Percentiles rank a stretch among this genome's conserved stretches.
Evolutionary conservation across 2,113 vertebrate genomes (phyloP).

Genomic region (Pygoscelis antarcticus): DNA sequence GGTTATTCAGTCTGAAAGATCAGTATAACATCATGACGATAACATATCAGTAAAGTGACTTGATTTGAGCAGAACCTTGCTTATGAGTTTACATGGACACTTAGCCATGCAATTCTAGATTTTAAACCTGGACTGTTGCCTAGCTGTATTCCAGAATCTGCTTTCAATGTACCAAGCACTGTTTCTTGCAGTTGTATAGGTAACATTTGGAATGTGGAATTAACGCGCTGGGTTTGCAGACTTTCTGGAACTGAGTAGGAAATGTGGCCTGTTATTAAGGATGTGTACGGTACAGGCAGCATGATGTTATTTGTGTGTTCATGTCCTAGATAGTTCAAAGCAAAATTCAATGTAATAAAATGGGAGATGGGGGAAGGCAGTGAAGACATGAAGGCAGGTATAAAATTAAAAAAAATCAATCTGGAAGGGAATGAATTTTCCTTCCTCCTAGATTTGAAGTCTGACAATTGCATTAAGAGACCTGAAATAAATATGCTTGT

Average conservation of each 20-base stretch:
- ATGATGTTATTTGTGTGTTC: background rate
- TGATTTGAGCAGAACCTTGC: background rate
- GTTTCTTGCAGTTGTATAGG: background rate
- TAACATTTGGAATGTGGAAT: background rate
- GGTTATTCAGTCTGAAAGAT: background rate
- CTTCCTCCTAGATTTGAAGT: background rate
- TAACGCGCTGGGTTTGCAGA: background rate
- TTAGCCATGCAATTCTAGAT: background rate
- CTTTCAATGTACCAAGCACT: background rate
- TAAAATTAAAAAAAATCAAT: background rate
- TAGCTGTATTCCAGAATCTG: background rate
- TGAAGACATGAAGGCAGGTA: background rate
- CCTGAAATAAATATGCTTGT: background rate
- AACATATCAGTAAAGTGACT: background rate
- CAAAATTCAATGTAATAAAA: background rate
- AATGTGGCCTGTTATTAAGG: background rate
- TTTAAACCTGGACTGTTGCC: background rate
- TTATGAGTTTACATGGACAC: background rate
- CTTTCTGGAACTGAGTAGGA: background rate
- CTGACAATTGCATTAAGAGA: background rate
- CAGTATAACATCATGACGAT: background rate
- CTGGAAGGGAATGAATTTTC: background rate
- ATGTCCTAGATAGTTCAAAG: background rate
- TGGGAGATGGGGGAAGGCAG: background rate
- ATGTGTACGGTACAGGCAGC: background rate